A percentile compares a stretch with the other conserved stretches of the same genome.
phyloP scores from a whole-genome alignment of 2,797 vertebrate genomes.

The Schizopygopsis pylzovi region DNA sequence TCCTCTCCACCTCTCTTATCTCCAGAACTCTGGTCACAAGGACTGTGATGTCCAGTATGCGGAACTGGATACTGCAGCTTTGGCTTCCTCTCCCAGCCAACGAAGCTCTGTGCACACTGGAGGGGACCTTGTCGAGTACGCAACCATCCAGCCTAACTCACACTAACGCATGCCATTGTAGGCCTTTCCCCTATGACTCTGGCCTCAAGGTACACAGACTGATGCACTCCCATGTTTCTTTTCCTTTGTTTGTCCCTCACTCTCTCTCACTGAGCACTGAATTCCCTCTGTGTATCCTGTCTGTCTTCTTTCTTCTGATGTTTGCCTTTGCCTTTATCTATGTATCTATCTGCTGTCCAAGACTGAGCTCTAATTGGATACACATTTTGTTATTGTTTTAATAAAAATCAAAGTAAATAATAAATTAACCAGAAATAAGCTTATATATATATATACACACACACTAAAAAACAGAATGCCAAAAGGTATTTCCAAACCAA shows the following conservation, averaged over 20 bases:
- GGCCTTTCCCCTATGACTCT: slow-evolving; percentile 86
- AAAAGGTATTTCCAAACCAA: too few species aligned
- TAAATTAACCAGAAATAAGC: not conserved
- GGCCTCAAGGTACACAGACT: slow-evolving; percentile 88
- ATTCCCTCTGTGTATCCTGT: slow-evolving; percentile 30
- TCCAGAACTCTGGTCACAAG: slow-evolving; percentile 88
- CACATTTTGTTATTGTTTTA: not conserved
- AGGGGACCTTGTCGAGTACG: slow-evolving; percentile 91
- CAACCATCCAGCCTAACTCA: slow-evolving; percentile 93
- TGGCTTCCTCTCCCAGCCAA: slow-evolving; percentile 85
- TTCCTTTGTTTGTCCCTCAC: slow-evolving; percentile 51
- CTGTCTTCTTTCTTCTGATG: slow-evolving; percentile 2
- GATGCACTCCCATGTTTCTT: slow-evolving; percentile 66
- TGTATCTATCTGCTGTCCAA: not conserved
- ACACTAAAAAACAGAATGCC: too few species aligned
- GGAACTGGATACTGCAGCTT: slow-evolving; percentile 93
- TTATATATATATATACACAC: too few species aligned
- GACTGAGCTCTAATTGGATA: slow-evolving; percentile 41
- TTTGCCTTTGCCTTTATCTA: slow-evolving; percentile 13
- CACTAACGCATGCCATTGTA: slow-evolving; percentile 88
- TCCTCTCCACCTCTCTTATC: slow-evolving; percentile 79
- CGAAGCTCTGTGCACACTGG: slow-evolving; percentile 84
- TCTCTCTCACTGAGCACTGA: slow-evolving; percentile 63
- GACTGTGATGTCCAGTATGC: slow-evolving; percentile 92
- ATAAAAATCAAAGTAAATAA: not conserved